Conservation (phyloP, 2,113 vertebrate genomes). For the Bufo bufo region DNA sequence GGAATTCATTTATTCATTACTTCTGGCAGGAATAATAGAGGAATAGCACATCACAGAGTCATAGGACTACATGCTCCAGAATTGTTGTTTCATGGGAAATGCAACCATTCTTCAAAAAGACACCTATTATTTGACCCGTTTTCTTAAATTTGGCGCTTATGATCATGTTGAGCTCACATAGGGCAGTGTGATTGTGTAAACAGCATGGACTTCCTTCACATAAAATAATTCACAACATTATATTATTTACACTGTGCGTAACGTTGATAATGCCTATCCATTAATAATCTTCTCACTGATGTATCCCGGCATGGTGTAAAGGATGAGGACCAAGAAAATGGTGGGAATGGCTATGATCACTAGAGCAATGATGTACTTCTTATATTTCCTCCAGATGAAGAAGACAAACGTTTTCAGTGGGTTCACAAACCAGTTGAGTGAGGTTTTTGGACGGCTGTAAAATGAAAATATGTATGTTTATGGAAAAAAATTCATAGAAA, state of each 20-base stretch:
- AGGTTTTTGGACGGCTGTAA: slow-evolving; percentile 86
- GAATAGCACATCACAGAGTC: too few species aligned
- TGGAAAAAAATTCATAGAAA: background rate
- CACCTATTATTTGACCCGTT: too few species aligned
- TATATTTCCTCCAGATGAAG: slow-evolving; percentile 91
- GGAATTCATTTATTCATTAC: too few species aligned
- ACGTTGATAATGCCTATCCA: slow-evolving; percentile 68
- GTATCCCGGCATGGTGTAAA: slow-evolving; percentile 88
- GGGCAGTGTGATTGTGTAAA: background rate
- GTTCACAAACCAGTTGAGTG: slow-evolving; percentile 91
- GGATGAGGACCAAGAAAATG: slow-evolving; percentile 83
- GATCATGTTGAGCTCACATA: background rate
- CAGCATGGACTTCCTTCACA: background rate
- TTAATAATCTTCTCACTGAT: slow-evolving; percentile 84
- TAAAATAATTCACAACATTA: background rate
- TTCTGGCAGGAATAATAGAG: too few species aligned
- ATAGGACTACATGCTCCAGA: too few species aligned
- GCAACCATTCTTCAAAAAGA: too few species aligned
- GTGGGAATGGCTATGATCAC: slow-evolving; percentile 76
- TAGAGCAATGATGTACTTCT: slow-evolving; percentile 84
- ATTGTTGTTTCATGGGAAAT: too few species aligned
- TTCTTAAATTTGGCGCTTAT: background rate
- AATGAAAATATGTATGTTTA: background rate
- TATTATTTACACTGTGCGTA: background rate
- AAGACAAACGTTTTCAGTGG: slow-evolving; percentile 91